These are phyloP conservation scores for Cyrtodaria siliqua DNA, from an alignment of 2,888 invertebrate species.

Conservation along the genomic window DNA sequence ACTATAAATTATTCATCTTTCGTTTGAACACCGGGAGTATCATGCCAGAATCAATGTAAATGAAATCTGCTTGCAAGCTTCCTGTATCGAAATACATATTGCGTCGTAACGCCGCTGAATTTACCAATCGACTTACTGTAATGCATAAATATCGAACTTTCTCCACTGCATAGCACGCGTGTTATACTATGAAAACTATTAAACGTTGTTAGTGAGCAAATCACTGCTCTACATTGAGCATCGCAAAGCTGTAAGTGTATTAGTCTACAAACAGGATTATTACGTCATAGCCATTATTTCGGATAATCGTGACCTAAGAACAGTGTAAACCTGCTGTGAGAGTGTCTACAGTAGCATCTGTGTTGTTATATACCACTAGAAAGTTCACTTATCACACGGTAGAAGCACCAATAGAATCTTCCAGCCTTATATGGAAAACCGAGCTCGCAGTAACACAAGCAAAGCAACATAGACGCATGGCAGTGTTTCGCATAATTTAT, in stretches of 20 bases:
- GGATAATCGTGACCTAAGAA: constrained; percentile 22
- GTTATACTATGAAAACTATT: background rate
- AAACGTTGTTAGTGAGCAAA: too few species aligned
- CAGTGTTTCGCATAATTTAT: constrained; percentile 81
- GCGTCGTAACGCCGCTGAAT: constrained; percentile 17
- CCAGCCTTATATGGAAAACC: constrained; percentile 75
- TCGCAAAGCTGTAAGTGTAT: background rate
- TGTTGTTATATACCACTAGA: constrained; percentile 5
- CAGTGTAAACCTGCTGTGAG: constrained; percentile 5
- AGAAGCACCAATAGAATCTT: constrained; percentile 60
- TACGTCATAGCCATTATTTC: constrained; percentile 16
- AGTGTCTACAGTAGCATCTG: constrained; percentile 11
- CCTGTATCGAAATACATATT: constrained; percentile 9
- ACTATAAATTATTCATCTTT: constrained; percentile 32
- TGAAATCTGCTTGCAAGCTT: constrained; percentile 8
- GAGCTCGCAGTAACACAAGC: constrained; percentile 42
- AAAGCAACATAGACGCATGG: constrained; percentile 62
- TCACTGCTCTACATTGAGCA: background rate
- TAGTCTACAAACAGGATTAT: constrained; percentile 1
- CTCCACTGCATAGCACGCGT: constrained; percentile 28
- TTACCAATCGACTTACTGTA: constrained; percentile 32
- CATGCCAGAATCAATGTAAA: constrained; percentile 43
- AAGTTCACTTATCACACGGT: constrained; percentile 11
- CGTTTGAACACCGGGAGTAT: constrained; percentile 21
- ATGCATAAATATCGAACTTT: constrained; percentile 34